A percentile compares a stretch with the other conserved stretches of the same genome.
phyloP scores from a whole-genome alignment of 64 coral and sea anemone genomes.

The Acropora yongei region DNA sequence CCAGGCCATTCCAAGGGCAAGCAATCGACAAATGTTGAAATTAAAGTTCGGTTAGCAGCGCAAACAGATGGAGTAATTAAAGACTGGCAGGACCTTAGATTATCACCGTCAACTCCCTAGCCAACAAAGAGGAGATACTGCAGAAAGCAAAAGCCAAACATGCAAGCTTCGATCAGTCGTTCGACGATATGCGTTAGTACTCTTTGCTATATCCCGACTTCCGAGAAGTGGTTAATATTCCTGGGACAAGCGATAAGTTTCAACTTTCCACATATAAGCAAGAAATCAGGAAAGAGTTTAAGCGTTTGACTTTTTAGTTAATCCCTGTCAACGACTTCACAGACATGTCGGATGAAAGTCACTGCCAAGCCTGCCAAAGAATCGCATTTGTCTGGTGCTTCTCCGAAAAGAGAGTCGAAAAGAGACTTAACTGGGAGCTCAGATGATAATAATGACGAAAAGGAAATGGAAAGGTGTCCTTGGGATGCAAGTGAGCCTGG shows the following conservation, averaged over 20 bases:
- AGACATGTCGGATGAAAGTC: background rate
- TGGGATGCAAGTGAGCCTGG: background rate
- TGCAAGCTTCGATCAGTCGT: conserved; percentile 44
- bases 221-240: conserved; percentile 28
- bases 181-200: conserved; percentile 42
- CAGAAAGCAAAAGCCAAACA: conserved; percentile 46
- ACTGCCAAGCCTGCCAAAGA: background rate
- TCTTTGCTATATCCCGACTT: conserved; percentile 54
- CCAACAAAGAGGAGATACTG: conserved; percentile 54
- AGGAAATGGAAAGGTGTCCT: conserved; percentile 14
- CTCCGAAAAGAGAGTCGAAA: background rate
- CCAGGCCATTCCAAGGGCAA: background rate
- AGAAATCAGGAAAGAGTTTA: conserved; percentile 52
- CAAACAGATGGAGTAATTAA: conserved; percentile 60
- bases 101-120: conserved; percentile 36
- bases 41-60: conserved; percentile 59
- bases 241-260: conserved; percentile 50
- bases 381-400: conserved; percentile 3
- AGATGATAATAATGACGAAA: background rate
- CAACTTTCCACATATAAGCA: conserved; percentile 33
- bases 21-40: conserved; percentile 45
- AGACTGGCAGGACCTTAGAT: conserved; percentile 46
- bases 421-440: conserved; percentile 16
- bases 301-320: conserved; percentile 51
- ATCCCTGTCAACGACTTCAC: conserved; percentile 17